Percentiles rank a stretch among this genome's conserved stretches.
phyloP scores from a whole-genome alignment of 2,797 vertebrate genomes.

The Galaxias olidus region DNA sequence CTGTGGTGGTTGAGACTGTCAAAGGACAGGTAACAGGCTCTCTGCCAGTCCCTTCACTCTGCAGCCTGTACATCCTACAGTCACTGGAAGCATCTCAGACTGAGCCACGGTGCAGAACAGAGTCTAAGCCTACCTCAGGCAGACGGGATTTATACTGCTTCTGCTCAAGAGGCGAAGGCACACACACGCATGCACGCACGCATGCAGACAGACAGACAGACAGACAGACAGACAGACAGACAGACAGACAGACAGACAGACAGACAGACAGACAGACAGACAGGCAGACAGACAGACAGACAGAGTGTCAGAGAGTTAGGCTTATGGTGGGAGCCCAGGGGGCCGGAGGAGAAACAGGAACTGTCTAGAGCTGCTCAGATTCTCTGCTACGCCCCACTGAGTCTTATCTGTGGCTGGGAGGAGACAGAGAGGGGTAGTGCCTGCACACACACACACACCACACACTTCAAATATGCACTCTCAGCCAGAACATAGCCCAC shows the following conservation, averaged over 20 bases:
- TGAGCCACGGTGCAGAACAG: too few species aligned
- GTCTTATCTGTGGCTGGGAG: slow-evolving; percentile 66
- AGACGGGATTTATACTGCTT: too few species aligned
- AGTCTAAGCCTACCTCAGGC: too few species aligned
- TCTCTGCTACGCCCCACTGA: slow-evolving; percentile 55
- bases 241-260: background rate
- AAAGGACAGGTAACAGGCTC: too few species aligned
- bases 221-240: background rate
- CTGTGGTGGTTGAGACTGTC: too few species aligned
- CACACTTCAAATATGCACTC: slow-evolving; percentile 25
- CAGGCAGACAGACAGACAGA: background rate
- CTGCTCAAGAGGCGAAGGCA: too few species aligned
- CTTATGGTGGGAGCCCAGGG: slow-evolving; percentile 6
- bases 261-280: background rate
- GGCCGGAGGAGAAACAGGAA: too few species aligned
- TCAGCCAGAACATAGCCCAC: slow-evolving; percentile 14
- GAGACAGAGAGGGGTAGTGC: slow-evolving; percentile 21
- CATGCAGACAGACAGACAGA: too few species aligned
- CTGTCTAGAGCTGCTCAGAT: slow-evolving; percentile 50
- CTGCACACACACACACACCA: slow-evolving; percentile 23
- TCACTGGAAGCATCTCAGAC: too few species aligned
- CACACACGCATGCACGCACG: too few species aligned
- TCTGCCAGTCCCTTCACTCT: too few species aligned
- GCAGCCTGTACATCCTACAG: too few species aligned
- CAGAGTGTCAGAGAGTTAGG: slow-evolving; percentile 23